Conservation (phyloP, 2,113 vertebrate species). For the Callocephalon fimbriatum region DNA sequence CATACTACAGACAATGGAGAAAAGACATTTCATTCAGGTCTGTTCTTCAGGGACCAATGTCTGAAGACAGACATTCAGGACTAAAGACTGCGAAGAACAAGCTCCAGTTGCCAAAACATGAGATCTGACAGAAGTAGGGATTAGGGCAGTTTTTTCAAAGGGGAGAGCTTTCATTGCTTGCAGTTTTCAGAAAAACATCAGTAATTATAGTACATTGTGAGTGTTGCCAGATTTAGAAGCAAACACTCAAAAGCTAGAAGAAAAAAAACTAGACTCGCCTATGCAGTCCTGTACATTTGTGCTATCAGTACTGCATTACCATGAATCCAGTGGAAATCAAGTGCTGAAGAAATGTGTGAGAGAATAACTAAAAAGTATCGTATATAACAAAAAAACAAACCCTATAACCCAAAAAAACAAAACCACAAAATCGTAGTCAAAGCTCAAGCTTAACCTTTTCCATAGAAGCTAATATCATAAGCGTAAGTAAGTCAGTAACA, state of each 20-base stretch:
- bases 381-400: neutral
- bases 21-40: neutral
- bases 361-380: neutral
- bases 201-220: neutral
- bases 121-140: neutral
- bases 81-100: neutral
- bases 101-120: neutral
- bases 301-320: neutral
- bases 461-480: neutral
- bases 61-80: neutral
- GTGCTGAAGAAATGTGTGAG: fast-evolving
- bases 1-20: neutral
- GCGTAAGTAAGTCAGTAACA: neutral
- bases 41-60: neutral
- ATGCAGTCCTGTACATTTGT: neutral
- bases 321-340: neutral
- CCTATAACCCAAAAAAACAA: neutral
- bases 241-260: neutral
- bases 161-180: neutral
- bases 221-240: neutral
- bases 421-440: neutral
- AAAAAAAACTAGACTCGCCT: neutral
- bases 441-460: neutral
- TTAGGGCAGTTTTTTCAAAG: neutral
- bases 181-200: neutral